Evolutionary conservation across 2,888 invertebrate species (phyloP).

Genomic region (Bombylius discolor): DNA sequence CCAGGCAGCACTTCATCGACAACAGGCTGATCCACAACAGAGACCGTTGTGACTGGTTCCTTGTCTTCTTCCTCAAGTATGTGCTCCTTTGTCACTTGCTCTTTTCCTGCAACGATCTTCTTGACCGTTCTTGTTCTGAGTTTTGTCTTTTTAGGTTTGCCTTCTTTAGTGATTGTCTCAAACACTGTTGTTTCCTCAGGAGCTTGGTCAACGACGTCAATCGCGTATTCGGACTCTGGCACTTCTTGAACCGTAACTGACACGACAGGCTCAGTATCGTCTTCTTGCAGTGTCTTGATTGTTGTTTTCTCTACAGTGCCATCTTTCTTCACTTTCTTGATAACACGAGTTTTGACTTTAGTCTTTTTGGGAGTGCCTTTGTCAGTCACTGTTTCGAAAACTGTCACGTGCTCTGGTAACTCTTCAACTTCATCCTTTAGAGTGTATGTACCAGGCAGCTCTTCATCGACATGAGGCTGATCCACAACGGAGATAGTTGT

Average conservation of each 20-base stretch:
- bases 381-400: conserved; percentile 24
- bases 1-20: too few relatives aligned
- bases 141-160: conserved; percentile 27
- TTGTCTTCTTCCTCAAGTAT: too few relatives aligned
- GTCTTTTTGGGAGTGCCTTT: conserved; percentile 25
- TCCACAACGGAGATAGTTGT: conserved; percentile 24
- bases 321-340: conserved; percentile 24
- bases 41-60: too few relatives aligned
- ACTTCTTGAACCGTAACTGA: conserved; percentile 19
- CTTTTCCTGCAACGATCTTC: not conserved
- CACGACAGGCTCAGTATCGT: conserved; percentile 25
- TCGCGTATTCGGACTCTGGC: conserved; percentile 11
- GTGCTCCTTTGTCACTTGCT: too few relatives aligned
- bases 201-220: conserved; percentile 21
- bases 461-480: conserved; percentile 25
- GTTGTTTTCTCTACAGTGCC: conserved; percentile 16
- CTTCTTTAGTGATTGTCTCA: conserved; percentile 17
- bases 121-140: conserved; percentile 17
- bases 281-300: conserved; percentile 11
- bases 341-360: conserved; percentile 28
- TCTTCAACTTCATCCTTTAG: conserved; percentile 15
- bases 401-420: conserved; percentile 18
- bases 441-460: conserved; percentile 16
- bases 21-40: too few relatives aligned
- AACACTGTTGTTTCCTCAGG: conserved; percentile 24